A percentile compares a stretch with the other conserved stretches of the same genome.
Evolutionary conservation across 2,888 invertebrate genomes (phyloP).

Genomic region (Drymonia ruficornis): DNA sequence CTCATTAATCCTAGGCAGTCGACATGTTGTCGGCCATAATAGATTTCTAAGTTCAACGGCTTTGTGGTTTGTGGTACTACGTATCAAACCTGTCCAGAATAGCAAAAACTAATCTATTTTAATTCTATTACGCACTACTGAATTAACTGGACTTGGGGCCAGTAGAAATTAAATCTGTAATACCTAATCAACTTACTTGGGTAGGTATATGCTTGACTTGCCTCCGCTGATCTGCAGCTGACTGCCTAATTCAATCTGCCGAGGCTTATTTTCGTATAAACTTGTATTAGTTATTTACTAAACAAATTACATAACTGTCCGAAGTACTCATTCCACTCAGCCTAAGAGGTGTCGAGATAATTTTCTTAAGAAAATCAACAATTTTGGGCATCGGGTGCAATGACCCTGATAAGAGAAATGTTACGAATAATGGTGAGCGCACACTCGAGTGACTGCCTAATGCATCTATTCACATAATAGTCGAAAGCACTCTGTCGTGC

Average conservation of each 20-base stretch:
- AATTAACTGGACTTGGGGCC: too few relatives aligned
- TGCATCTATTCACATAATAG: conserved; percentile 61
- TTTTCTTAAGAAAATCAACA: conserved; percentile 40
- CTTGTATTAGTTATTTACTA: conserved; percentile 30
- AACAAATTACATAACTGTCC: conserved; percentile 17
- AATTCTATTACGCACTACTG: too few relatives aligned
- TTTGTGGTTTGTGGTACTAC: too few relatives aligned
- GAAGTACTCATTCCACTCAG: conserved; percentile 15
- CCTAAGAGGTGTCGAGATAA: conserved; percentile 11
- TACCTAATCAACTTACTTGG: conserved; percentile 15
- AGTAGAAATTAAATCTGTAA: too few relatives aligned
- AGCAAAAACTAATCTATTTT: too few relatives aligned
- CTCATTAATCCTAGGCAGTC: too few relatives aligned
- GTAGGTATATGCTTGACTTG: conserved; percentile 56
- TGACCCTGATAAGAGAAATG: conserved; percentile 33
- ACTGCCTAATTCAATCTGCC: conserved; percentile 63
- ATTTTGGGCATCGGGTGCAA: conserved; percentile 21
- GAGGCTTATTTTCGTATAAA: conserved; percentile 22
- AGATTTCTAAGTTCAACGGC: too few relatives aligned
- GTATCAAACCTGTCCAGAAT: too few relatives aligned
- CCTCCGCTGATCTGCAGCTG: conserved; percentile 55
- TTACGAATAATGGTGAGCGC: conserved; percentile 7
- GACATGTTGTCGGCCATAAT: too few relatives aligned
- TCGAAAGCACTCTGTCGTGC: conserved; percentile 48
- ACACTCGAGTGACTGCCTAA: conserved; percentile 57